Evolutionary conservation across 2,888 invertebrate species (phyloP), one percentile per base, ranked within the genome.

Genomic region (Leptothorax acervorum): DNA sequence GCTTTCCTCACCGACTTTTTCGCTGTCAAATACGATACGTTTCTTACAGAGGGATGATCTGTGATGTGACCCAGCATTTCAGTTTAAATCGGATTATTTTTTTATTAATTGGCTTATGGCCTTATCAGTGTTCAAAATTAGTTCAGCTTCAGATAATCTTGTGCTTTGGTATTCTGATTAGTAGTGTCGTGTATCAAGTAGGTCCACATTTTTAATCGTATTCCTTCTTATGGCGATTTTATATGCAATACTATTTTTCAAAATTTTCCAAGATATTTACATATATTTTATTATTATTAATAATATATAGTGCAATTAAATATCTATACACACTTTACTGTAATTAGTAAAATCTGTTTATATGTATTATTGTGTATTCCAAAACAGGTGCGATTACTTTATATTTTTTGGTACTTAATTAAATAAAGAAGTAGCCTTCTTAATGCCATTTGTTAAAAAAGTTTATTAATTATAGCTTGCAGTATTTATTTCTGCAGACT

Each of bases 391-490:
- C n/a, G 11, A 35, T 62, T 39, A 62, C 18, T 23, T 23, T 23
- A 23, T 23, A 12, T n/a, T 60, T 28, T 60, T 15, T 15, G 35
- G 11, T 65, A 65, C 6, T 65, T 42, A 65, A 23, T 42, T 12
- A 65, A 12, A n/a, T 23, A 45, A 66, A 28, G 23, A 66, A 66
- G 15, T 66, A 66, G n/a, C 0, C 5, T 23, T 66, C 42, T 45
- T 15, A 28, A 45, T 45, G 28, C 1, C 11, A 51, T 48, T 45
- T 28, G 18, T 68, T 15, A 48, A 68, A 28, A 6, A 68, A 3
- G 2, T 66, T 66, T 51, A 70, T 35, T 35, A 35, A 55, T 71
- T 53, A 8, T 53, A 71, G 71, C n/a, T 71, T 71, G n/a, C 71
- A 71, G 55, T 39, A 55, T 71, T 71, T 53, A 12, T 39, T 23